A percentile compares a stretch with the other conserved stretches of the same genome.
phyloP scores from a whole-genome alignment of 1,140 invertebrate genomes.

The Aricia agestis region DNA sequence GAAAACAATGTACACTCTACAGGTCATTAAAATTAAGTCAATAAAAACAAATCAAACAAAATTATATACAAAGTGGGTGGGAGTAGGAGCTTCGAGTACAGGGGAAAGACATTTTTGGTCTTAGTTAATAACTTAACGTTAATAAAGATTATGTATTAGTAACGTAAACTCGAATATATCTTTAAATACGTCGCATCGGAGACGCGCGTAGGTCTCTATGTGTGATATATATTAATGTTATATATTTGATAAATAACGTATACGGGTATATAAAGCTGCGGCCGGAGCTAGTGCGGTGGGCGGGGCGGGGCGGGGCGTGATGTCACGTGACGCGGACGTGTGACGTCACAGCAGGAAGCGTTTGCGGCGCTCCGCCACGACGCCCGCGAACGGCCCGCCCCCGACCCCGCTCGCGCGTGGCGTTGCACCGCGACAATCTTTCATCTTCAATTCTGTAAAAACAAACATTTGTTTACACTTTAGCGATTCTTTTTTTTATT shows the following conservation, averaged over 20 bases:
- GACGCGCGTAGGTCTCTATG: slow-evolving; percentile 20
- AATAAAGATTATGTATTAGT: slow-evolving; percentile 27
- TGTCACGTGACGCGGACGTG: background rate
- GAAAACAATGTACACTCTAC: slow-evolving; percentile 44
- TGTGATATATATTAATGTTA: slow-evolving; percentile 11
- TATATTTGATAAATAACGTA: slow-evolving; percentile 19
- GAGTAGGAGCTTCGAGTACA: slow-evolving; percentile 61
- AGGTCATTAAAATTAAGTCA: slow-evolving; percentile 53
- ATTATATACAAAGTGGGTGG: slow-evolving; percentile 73
- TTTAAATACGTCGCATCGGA: slow-evolving; percentile 7
- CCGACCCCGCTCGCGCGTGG: slow-evolving; percentile 52
- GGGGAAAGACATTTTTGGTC: slow-evolving; percentile 60
- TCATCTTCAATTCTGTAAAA: slow-evolving; percentile 54
- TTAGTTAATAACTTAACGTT: slow-evolving; percentile 43
- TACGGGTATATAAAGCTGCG: slow-evolving; percentile 42
- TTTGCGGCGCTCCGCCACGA: slow-evolving; percentile 83
- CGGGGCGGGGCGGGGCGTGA: slow-evolving; percentile 23
- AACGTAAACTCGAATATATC: slow-evolving; percentile 9
- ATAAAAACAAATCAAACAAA: slow-evolving; percentile 62
- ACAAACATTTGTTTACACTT: slow-evolving; percentile 9
- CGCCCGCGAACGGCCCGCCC: slow-evolving; percentile 76
- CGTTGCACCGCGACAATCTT: slow-evolving; percentile 48
- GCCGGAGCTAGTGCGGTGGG: slow-evolving; percentile 67
- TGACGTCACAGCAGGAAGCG: slow-evolving; percentile 72
- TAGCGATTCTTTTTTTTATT: too few species aligned